Conservation (phyloP, 2,113 vertebrate species). For the Prinia subflava region DNA sequence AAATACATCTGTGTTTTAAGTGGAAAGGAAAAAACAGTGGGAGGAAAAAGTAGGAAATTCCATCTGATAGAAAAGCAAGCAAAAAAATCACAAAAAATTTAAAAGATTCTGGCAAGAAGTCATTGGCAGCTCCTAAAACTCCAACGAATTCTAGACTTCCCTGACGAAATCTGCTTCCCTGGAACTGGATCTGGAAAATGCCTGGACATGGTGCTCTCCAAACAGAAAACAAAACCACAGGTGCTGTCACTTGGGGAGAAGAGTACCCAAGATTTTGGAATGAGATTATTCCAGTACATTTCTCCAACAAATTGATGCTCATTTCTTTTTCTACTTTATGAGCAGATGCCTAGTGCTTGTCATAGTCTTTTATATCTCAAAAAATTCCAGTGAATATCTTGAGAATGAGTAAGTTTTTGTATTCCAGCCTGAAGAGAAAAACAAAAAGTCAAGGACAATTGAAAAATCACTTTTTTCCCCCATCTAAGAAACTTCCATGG, state of each 20-base stretch:
- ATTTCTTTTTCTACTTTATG: background rate
- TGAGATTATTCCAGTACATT: background rate
- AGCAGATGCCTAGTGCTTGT: background rate
- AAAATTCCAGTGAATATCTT: background rate
- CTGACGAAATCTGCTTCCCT: background rate
- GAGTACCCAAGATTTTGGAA: background rate
- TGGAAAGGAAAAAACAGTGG: background rate
- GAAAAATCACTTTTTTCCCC: background rate
- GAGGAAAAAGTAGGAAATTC: slow-evolving; percentile 6
- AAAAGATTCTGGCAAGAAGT: slow-evolving; percentile 7
- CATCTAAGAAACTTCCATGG: background rate
- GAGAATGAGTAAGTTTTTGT: slow-evolving; percentile 12
- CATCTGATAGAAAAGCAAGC: background rate
- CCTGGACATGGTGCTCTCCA: background rate
- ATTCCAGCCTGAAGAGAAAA: background rate
- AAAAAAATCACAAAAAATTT: background rate
- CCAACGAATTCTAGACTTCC: background rate
- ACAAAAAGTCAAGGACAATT: background rate
- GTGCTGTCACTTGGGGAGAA: background rate
- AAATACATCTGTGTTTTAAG: background rate
- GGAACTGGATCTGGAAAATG: slow-evolving; percentile 12
- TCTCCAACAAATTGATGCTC: background rate
- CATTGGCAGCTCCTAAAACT: slow-evolving; percentile 12
- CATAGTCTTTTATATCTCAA: background rate
- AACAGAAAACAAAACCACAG: background rate